These are phyloP conservation scores for Cosmopolites sordidus DNA, from an alignment of 2,888 invertebrate genomes.

Conservation along the genomic window DNA sequence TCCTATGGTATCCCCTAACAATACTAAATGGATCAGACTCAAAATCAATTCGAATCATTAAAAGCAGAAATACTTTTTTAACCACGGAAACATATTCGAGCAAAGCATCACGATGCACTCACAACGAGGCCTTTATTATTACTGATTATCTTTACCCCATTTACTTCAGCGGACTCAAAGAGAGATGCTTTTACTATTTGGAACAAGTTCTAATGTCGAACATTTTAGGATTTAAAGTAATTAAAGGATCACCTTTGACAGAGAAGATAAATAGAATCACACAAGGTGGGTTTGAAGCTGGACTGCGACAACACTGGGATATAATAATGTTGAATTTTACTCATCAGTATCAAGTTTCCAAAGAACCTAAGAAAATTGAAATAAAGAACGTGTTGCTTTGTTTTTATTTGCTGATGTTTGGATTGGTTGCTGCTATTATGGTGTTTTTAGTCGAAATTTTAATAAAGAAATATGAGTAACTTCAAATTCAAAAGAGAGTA, in stretches of 20 bases:
- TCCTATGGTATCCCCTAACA: neutral
- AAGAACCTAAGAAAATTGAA: conserved; percentile 2
- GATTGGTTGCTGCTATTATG: conserved; percentile 1
- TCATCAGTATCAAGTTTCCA: neutral
- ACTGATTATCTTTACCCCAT: neutral
- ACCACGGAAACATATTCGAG: conserved; percentile 1
- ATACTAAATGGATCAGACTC: neutral
- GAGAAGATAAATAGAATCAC: conserved; percentile 5
- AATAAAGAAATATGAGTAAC: neutral
- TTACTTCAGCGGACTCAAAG: conserved; percentile 1
- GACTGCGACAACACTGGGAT: conserved; percentile 9
- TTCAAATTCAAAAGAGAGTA: too few species aligned
- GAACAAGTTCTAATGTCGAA: neutral
- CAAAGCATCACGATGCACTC: neutral
- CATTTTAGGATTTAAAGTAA: neutral
- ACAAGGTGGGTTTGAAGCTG: conserved; percentile 7
- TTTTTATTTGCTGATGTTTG: conserved; percentile 6
- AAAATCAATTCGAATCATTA: conserved; percentile 1
- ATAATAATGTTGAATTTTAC: neutral
- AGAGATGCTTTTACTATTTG: conserved; percentile 12
- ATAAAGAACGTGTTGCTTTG: conserved; percentile 1
- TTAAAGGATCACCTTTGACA: conserved; percentile 10
- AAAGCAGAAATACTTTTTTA: conserved; percentile 3
- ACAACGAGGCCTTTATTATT: conserved; percentile 4
- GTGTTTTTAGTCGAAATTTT: conserved; percentile 9